These are phyloP conservation scores for Apteryx mantelli DNA, from an alignment of 2,113 vertebrate species.

Conservation along the genomic window DNA sequence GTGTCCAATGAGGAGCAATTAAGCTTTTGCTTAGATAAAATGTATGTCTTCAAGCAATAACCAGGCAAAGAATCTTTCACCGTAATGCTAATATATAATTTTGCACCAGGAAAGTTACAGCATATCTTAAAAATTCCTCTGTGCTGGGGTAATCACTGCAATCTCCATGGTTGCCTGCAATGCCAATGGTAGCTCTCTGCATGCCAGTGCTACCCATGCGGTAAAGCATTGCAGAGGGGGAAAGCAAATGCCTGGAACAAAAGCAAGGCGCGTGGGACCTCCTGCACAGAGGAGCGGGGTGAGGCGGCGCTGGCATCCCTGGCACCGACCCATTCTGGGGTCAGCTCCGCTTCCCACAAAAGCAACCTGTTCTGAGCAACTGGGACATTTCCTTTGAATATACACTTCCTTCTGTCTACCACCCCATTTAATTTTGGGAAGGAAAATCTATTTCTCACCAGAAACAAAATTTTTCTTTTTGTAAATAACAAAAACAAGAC, in stretches of 20 bases:
- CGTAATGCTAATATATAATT: background rate
- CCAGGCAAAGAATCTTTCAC: background rate
- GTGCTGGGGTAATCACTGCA: background rate
- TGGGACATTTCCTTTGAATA: background rate
- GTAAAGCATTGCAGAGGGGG: background rate
- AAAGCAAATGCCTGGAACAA: no score
- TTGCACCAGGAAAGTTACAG: background rate
- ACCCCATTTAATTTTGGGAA: background rate
- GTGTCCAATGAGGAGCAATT: background rate
- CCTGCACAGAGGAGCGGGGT: no score
- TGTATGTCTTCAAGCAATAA: background rate
- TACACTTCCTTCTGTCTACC: no score
- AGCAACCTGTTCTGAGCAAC: background rate
- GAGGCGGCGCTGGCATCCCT: no score
- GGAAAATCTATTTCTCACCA: background rate
- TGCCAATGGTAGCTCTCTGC: background rate
- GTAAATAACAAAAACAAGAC: background rate
- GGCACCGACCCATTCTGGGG: no score
- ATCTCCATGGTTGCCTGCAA: rapidly evolving
- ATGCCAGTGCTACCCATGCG: rapidly evolving
- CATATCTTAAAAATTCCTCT: background rate
- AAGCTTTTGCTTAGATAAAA: conserved; percentile 16
- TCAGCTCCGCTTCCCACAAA: background rate
- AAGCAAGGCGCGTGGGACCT: no score
- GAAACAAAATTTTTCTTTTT: background rate